Evolutionary conservation across 92 coral and sea anemone genomes (phyloP), one percentile per base, ranked within the genome.

Genomic region (Montipora capitata): DNA sequence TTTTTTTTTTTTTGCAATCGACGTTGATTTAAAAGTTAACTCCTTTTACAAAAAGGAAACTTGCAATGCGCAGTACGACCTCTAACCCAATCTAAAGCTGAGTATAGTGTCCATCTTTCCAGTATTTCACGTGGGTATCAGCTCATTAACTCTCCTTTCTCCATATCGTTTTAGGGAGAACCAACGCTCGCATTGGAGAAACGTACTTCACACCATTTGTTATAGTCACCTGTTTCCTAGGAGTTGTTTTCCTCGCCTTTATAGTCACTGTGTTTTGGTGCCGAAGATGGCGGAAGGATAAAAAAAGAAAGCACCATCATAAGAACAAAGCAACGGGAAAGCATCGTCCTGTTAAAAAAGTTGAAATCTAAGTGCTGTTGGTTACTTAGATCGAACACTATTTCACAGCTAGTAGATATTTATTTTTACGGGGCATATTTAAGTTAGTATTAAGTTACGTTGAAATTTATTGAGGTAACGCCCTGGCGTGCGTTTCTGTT

Each of bases 201-300:
- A 62, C 15, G 15, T 62, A 58, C 40, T 56, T 68, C 40, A 61
- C 52, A n/a, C 70, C 44, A 40, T 27, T 77, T 2, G 59, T 77
- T 27, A 62, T 77, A 14, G 69, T 77, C 7, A 77, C 56, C n/a
- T 4, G 56, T 77, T 1, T 77, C 1, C 69, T 77, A 15, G 82
- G 82, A 39, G 40, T 77, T 12, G 16, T 77, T 11, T 58, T 77
- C 7, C 51, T 77, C n/a, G 70, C 10, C 18, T 44, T 77, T 6
- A 18, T 77, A 15, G 6, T 16, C 49, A n/a, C 17, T 15, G 51
- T 77, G 27, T 1, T 77, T 15, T 40, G 82, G n/a, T 59, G n/a
- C 38, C 17, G 43, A 77, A n/a, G 20, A 35, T 14, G 38, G 20
- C 40, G 40, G 3, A 20, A 52, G 39, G 2, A 42, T 7, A 8